Base-by-base conservation (phyloP, 2,113 vertebrate genomes). In the Platycercus adscitus region DNA sequence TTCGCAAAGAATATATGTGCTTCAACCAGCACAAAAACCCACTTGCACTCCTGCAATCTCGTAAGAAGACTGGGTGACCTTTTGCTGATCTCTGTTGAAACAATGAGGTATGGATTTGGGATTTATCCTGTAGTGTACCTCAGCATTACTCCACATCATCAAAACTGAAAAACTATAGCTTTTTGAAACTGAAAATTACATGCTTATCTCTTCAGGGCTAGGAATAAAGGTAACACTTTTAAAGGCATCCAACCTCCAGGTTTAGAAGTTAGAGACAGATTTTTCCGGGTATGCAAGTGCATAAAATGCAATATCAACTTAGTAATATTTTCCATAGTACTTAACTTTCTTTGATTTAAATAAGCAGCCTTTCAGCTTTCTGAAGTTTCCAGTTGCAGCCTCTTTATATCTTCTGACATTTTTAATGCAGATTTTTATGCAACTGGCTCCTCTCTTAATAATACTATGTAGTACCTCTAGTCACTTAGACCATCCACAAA, bases 161-260 rank as follows among this genome's bases (percentile, higher is more conserved):
- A 80, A 80, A 94, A 82, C 73, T n/a, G 0, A 53, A 88, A 75
- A 94, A 37, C 11, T 9, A 11, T 8, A 73, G 28, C 15, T 94
- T 94, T 55, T 50, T 23, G 5, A 86, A 94, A 86, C 19, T 46
- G 66, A 89, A 77, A 94, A 95, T 91, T 44, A 88, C n/a, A 82
- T 8, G 18, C 15, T 91, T 17, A 76, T 37, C 41, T 93, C 79
- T 69, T 80, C 37, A 77, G 44, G 52, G 43, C n/a, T 88, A 61
- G 25, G 52, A 80, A 49, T 80, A 85, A 76, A 81, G 31, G 17
- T 77, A 61, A 31, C 35, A 35, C 69, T 94, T 91, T 92, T 60
- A 61, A 94, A 69, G 56, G 49, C 17, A 56, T 52, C 15, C n/a
- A 86, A 56, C 28, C 31, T 71, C 13, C 60, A 73, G n/a, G 63